These are phyloP conservation scores for Belonocnema kinseyi DNA, from an alignment of 1,140 invertebrate genomes.

Conservation along the genomic window DNA sequence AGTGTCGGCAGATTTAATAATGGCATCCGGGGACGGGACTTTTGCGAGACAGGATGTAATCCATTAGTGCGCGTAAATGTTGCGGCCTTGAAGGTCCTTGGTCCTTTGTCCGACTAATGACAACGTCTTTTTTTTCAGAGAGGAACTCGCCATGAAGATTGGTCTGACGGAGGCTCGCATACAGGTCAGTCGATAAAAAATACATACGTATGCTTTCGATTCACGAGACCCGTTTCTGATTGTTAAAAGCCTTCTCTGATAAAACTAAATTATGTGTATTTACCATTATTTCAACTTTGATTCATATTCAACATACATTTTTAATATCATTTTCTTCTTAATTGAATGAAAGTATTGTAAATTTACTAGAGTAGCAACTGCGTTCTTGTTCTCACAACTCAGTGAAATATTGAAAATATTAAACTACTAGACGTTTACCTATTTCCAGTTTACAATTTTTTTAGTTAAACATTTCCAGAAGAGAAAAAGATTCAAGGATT, in stretches of 20 bases:
- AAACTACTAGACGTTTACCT: no score
- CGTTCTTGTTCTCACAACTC: no score
- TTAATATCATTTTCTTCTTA: no score
- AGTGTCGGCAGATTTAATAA: conserved; percentile 23
- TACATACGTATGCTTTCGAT: neutral
- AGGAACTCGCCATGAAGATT: conserved; percentile 98
- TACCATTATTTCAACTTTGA: no score
- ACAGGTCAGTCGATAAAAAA: conserved; percentile 84
- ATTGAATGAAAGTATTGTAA: no score
- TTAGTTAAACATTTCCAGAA: neutral
- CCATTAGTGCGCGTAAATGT: conserved; percentile 34
- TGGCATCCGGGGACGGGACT: conserved; percentile 2
- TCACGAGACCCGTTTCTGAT: neutral
- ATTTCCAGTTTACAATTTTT: no score
- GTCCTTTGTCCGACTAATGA: conserved; percentile 17
- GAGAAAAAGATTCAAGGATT: conserved; percentile 7
- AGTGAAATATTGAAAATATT: no score
- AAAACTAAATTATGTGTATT: no score
- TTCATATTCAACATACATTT: no score
- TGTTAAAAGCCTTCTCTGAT: no score
- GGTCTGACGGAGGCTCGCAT: conserved; percentile 98
- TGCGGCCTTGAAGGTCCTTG: conserved; percentile 39
- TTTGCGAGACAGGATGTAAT: conserved; percentile 37
- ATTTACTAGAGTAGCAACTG: no score
- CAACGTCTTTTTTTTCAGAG: conserved; percentile 82